Evolutionary conservation across 2,888 invertebrate species (phyloP), one percentile per base, ranked within the genome.

Genomic region (Xestia sexstrigata): DNA sequence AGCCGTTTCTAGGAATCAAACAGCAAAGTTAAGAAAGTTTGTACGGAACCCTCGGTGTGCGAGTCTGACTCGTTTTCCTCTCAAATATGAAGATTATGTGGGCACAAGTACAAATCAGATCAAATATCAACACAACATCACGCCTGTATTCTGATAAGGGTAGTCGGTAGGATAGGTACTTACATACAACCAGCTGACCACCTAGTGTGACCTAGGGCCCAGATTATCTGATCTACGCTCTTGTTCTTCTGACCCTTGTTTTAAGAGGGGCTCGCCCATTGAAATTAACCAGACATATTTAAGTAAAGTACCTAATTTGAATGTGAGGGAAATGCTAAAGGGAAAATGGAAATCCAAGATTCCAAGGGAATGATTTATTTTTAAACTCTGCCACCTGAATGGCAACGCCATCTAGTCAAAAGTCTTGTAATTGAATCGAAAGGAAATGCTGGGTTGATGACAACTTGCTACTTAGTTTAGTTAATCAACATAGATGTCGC

Each of bases 401-500:
- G n/a, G 39, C 35, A 70, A 9, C 23, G 83, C 70, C 70, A 83
- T 74, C 82, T 82, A 71, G 42, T 55, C 9, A 23, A 17, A 1
- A 49, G 2, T 42, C 0, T 13, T 26, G 13, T 26, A 30, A 70
- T 58, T 9, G 7, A 63, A 63, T 47, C 15, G 47, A 52, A 55
- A 68, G 15, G 20, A 45, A 65, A 62, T 35, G 17, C 9, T 30
- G 20, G 30, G 30, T 5, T n/a, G 20, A 60, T 35, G n/a, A 69
- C 17, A 55, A 49, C 35, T 39, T 17, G 0, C 5, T 30, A 4
- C 15, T 35, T 52, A 45, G 13, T 67, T 71, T 47, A 15, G 9
- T n/a, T 11, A 39, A 20, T 20, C 11, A n/a, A 20, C 49, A 63
- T 63, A 80, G 83, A 84, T 84, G 84, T 80, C 83, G 35, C 68